These are phyloP conservation scores for Hylaeus volcanicus DNA, from an alignment of 1,140 invertebrate species.

Conservation along the genomic window DNA sequence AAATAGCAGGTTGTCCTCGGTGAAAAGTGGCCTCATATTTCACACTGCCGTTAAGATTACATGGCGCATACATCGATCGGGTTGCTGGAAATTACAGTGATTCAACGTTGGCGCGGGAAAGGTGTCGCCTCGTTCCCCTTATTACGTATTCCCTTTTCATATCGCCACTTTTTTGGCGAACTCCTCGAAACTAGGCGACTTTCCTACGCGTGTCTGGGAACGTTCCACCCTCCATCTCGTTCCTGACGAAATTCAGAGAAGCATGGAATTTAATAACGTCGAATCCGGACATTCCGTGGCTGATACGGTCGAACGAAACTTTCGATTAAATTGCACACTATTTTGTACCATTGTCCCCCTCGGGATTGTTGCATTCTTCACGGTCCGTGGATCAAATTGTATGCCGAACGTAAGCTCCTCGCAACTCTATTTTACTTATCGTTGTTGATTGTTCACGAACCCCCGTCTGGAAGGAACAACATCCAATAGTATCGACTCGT, in stretches of 20 bases:
- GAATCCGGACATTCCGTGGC: background rate
- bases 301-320: background rate
- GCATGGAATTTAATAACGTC: slow-evolving; percentile 11
- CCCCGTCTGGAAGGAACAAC: no score
- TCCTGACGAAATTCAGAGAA: slow-evolving; percentile 6
- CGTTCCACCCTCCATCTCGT: background rate
- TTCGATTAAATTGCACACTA: background rate
- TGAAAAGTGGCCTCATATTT: slow-evolving; percentile 15
- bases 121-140: background rate
- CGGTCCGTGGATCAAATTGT: no score
- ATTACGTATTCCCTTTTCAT: slow-evolving; percentile 27
- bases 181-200: background rate
- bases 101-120: background rate
- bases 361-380: no score
- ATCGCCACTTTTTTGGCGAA: slow-evolving; percentile 3
- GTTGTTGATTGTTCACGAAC: no score
- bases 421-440: no score
- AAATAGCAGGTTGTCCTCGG: slow-evolving; percentile 7
- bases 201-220: background rate
- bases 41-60: slow-evolving; percentile 11
- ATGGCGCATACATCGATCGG: slow-evolving; percentile 10
- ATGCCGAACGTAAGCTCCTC: no score
- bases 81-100: slow-evolving; percentile 21
- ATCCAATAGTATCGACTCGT: no score
- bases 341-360: no score